Conservation (phyloP, 2,888 invertebrate genomes). For the Nebria salina region DNA sequence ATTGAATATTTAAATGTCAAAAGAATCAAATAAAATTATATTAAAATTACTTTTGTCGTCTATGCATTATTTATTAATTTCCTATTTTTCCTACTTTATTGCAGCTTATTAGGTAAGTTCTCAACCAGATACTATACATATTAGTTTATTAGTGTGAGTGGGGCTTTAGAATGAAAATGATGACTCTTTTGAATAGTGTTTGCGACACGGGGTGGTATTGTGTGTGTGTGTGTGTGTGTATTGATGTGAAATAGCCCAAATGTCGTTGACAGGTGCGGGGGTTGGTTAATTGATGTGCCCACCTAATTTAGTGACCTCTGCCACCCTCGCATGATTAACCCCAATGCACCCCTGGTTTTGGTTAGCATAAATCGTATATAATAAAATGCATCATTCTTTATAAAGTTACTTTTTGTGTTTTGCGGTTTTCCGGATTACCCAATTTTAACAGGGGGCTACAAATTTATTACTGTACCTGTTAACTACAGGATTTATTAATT, state of each 20-base stretch:
- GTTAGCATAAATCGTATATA: background rate
- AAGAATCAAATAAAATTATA: slow-evolving; percentile 37
- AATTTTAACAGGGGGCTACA: background rate
- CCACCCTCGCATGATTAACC: background rate
- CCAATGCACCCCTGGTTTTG: background rate
- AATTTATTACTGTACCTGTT: background rate
- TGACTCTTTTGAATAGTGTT: too few relatives aligned
- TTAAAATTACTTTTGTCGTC: slow-evolving; percentile 17
- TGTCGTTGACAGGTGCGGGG: background rate
- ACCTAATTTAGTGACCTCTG: background rate
- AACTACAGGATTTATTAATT: too few relatives aligned
- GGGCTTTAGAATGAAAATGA: too few relatives aligned
- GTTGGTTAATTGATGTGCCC: background rate
- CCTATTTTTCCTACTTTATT: background rate
- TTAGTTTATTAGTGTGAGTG: too few relatives aligned
- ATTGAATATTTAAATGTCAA: slow-evolving; percentile 26
- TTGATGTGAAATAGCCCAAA: background rate
- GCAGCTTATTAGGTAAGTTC: background rate
- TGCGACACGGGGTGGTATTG: background rate
- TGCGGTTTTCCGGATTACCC: background rate
- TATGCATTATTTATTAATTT: background rate
- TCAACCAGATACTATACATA: background rate
- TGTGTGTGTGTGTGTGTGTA: background rate
- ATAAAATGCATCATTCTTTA: background rate
- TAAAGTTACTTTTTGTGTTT: background rate